These are phyloP conservation scores for Cepaea nemoralis DNA, from an alignment of 1,140 invertebrate species.

Conservation along the genomic window DNA sequence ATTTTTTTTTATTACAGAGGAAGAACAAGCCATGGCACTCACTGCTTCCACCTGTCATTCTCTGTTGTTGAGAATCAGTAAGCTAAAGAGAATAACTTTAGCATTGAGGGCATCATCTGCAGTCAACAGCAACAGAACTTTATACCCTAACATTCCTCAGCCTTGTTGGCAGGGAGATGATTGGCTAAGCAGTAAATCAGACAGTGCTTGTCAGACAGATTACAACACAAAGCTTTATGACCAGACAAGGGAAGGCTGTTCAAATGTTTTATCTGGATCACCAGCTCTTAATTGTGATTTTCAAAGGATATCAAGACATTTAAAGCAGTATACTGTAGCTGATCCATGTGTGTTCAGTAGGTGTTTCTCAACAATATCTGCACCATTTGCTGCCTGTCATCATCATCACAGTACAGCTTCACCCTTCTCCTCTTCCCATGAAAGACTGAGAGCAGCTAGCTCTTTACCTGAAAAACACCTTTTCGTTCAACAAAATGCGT, in stretches of 20 bases:
- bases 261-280: too few species aligned
- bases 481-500: constrained; percentile 67
- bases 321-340: not conserved
- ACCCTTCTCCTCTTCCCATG: constrained; percentile 63
- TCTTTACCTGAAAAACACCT: not conserved
- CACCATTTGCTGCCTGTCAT: not conserved
- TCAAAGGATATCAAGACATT: not conserved
- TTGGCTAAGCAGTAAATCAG: too few species aligned
- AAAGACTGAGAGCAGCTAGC: not conserved
- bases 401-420: not conserved
- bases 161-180: too few species aligned
- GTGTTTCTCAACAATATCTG: not conserved
- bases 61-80: too few species aligned
- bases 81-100: too few species aligned
- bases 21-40: constrained; percentile 6
- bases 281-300: not conserved
- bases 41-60: too few species aligned
- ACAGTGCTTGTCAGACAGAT: too few species aligned
- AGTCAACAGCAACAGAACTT: too few species aligned
- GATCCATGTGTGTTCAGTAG: not conserved
- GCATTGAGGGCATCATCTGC: too few species aligned
- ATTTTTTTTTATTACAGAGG: not conserved
- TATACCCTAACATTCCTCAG: too few species aligned
- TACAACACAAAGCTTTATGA: too few species aligned
- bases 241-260: constrained; percentile 64